Evolutionary conservation across 2,888 invertebrate genomes (phyloP).

Genomic region (Netelia fuscicornis): DNA sequence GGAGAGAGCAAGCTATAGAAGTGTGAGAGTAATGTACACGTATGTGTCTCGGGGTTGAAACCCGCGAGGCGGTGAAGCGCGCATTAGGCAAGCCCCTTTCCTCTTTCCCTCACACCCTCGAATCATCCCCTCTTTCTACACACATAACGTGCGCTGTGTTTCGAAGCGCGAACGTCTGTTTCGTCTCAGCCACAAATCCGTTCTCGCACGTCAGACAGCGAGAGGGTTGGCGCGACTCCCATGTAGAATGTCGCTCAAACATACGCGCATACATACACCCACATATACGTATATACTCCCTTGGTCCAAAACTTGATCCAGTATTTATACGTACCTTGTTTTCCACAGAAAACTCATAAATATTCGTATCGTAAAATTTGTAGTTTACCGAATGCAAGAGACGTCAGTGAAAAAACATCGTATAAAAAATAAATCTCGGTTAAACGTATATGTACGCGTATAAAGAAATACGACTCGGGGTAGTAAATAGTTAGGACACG

Average conservation of each 20-base stretch:
- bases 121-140: slow-evolving; percentile 12
- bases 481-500: slow-evolving; percentile 50
- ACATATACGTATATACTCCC: not conserved
- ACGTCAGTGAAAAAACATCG: not conserved
- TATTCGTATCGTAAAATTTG: slow-evolving; percentile 30
- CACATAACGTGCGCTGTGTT: slow-evolving; percentile 19
- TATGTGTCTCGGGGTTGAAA: slow-evolving; percentile 23
- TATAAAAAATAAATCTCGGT: not conserved
- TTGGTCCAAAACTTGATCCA: not conserved
- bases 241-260: not conserved
- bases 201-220: slow-evolving; percentile 58
- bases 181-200: slow-evolving; percentile 59
- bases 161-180: slow-evolving; percentile 21
- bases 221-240: not conserved
- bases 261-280: not conserved
- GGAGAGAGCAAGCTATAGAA: not conserved
- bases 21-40: not conserved
- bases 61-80: slow-evolving; percentile 58
- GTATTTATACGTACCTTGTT: not conserved
- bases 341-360: slow-evolving; percentile 18
- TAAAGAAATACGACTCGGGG: slow-evolving; percentile 23
- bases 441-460: not conserved
- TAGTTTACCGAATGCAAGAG: slow-evolving; percentile 16
- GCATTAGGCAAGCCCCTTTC: slow-evolving; percentile 27
- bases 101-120: not conserved